Evolutionary conservation across 2,888 invertebrate species (phyloP), one percentile per base, ranked within the genome.

Genomic region (Lasioglossum vierecki): DNA sequence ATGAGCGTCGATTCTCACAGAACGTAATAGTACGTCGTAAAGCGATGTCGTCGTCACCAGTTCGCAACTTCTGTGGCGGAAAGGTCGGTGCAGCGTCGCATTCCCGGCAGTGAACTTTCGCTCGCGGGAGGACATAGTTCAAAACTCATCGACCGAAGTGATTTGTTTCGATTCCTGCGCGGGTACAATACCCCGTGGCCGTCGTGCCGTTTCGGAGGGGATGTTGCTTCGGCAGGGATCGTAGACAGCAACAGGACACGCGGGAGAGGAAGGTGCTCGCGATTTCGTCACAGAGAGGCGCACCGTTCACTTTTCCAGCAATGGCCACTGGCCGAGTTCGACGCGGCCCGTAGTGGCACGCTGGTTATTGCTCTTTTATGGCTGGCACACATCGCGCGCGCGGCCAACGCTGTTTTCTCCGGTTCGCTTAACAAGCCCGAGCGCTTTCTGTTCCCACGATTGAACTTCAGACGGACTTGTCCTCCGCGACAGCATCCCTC

Each of bases 231-330:
- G 35, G 35, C 22, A 4, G 39, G 11, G 30, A 30, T 11, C 63
- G 53, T 9, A 35, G 76, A 35, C 35, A 49, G 76, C 76, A 39
- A 77, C 68, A 77, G 76, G 76, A 77, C 68, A 18, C 68, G n/a
- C 44, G 44, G n/a, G 22, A 53, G 35, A 44, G 53, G 49, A 53
- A 63, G 57, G 49, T 74, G 83, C 71, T 76, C 77, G 85, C 35
- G 74, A 81, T 88, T 88, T 88, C 88, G 82, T 82, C 87, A 87
- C 79, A 49, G 83, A 80, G 89, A 88, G 88, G 82, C 87, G 73
- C 74, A 83, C 90, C 90, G 89, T 85, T 90, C 90, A 90, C 90
- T 90, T 90, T 89, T 90, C 90, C 90, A 89, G 90, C 90, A 88
- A 90, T 88, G 88, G 90, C 88, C 90, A 88, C 63, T 82, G 88